These are phyloP conservation scores for Muscicapa striata DNA, from an alignment of 2,797 vertebrate genomes.

Conservation along the genomic window DNA sequence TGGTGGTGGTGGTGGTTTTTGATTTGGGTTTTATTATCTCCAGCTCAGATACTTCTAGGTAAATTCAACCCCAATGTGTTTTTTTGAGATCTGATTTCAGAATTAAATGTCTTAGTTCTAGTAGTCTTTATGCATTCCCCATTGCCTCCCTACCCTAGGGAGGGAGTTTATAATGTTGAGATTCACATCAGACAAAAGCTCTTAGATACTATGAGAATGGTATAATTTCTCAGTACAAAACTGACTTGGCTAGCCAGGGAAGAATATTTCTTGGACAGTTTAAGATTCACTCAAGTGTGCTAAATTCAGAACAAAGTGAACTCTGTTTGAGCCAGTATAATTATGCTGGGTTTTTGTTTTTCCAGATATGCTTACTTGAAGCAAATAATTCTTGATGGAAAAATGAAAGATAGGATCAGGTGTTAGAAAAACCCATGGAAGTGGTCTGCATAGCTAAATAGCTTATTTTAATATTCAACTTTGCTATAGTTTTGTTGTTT, in stretches of 20 bases:
- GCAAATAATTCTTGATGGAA: neutral
- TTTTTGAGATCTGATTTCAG: neutral
- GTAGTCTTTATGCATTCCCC: neutral
- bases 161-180: neutral
- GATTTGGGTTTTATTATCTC: neutral
- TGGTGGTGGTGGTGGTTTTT: neutral
- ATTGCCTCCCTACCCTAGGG: neutral
- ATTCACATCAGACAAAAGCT: neutral
- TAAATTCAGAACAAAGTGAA: neutral
- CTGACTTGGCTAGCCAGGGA: neutral
- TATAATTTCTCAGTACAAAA: neutral
- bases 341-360: neutral
- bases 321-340: neutral
- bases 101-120: neutral
- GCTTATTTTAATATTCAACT: neutral
- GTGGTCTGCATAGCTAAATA: neutral
- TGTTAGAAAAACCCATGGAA: neutral
- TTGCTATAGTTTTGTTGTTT: neutral
- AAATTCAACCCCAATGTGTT: neutral
- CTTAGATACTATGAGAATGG: neutral
- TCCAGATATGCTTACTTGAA: neutral
- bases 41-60: neutral
- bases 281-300: neutral
- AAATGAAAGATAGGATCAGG: neutral
- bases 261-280: neutral